A percentile compares a stretch with the other conserved stretches of the same genome.
Conservation (phyloP, 2,113 vertebrate genomes). For the Chinchilla lanigera region DNA sequence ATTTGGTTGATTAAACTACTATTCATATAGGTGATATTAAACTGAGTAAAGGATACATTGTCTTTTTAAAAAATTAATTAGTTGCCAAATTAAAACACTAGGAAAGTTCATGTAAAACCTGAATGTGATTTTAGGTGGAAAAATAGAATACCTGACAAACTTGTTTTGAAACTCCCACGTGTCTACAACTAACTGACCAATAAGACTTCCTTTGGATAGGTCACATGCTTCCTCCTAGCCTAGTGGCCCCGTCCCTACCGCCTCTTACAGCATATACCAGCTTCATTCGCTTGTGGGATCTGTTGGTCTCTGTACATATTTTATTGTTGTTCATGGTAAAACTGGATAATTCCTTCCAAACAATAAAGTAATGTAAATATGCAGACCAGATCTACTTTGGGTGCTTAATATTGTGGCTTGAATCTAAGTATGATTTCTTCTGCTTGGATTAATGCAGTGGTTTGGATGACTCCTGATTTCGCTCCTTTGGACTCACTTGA, state of each 20-base stretch:
- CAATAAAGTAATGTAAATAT: not conserved
- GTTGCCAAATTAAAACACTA: not conserved
- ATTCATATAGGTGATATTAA: not conserved
- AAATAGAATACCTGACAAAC: not conserved
- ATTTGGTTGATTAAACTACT: slow-evolving; percentile 19
- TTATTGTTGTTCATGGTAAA: not conserved
- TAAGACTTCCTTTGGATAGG: not conserved
- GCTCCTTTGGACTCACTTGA: not conserved
- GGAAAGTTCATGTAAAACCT: not conserved
- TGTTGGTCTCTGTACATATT: not conserved
- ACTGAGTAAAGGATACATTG: not conserved
- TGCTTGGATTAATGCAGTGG: not conserved
- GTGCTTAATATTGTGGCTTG: not conserved
- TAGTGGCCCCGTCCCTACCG: not conserved
- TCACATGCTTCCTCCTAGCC: not conserved
- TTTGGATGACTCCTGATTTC: not conserved
- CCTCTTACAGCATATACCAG: not conserved
- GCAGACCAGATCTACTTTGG: not conserved
- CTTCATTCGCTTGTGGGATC: not conserved
- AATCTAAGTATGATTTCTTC: not conserved
- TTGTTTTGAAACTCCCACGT: not conserved
- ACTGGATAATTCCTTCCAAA: not conserved
- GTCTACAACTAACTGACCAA: not conserved
- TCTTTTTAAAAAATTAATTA: not conserved
- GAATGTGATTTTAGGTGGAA: not conserved